A percentile compares a stretch with the other conserved stretches of the same genome.
Conservation (phyloP, 35 echinoderm and acorn worm genomes). For the Lytechinus variegatus region DNA sequence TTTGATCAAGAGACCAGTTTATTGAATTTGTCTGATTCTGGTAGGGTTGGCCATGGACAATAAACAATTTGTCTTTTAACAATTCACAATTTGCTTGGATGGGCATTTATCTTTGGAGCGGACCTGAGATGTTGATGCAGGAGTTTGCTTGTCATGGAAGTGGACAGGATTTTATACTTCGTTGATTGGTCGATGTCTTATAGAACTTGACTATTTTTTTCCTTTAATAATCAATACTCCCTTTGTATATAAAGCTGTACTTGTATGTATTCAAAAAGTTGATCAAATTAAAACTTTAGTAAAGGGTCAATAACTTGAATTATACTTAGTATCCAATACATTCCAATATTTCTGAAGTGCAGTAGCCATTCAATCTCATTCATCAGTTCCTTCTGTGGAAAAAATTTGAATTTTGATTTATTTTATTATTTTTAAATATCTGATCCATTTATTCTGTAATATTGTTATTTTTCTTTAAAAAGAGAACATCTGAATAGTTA, state of each 20-base stretch:
- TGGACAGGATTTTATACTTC: not conserved
- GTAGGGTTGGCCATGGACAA: conserved; percentile 20
- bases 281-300: too few relatives aligned
- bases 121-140: conserved; percentile 23
- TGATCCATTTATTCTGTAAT: too few relatives aligned
- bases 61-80: conserved; percentile 58
- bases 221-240: not conserved
- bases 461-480: too few relatives aligned
- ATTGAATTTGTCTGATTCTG: conserved; percentile 42
- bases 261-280: not conserved
- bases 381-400: too few relatives aligned
- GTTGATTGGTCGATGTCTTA: not conserved
- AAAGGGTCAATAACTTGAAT: too few relatives aligned
- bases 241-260: not conserved
- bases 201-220: not conserved
- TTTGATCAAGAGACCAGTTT: not conserved
- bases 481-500: too few relatives aligned
- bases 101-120: conserved; percentile 24
- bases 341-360: too few relatives aligned
- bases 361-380: too few relatives aligned
- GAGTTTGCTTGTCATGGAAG: conserved; percentile 29
- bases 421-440: too few relatives aligned
- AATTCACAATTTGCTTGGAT: conserved; percentile 49
- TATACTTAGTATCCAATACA: too few relatives aligned
- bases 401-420: too few relatives aligned